phyloP scores from a whole-genome alignment of 2,113 vertebrate genomes.

The Cavia aperea region DNA sequence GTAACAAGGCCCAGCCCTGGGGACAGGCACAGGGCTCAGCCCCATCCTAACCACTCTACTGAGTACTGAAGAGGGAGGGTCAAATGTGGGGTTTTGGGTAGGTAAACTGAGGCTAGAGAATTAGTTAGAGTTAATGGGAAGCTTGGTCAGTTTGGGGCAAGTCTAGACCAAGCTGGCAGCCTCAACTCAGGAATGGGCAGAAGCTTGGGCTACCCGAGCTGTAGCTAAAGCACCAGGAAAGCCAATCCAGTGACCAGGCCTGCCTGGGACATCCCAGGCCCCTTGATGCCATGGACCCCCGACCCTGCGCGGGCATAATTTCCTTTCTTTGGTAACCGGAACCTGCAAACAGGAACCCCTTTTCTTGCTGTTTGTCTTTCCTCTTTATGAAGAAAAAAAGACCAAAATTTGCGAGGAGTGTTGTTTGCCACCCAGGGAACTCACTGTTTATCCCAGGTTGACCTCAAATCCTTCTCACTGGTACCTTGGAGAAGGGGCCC shows the following conservation, averaged over 20 bases:
- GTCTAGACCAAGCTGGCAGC: background rate
- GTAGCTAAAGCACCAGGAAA: background rate
- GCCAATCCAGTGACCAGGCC: accelerated
- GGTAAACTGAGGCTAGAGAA: background rate
- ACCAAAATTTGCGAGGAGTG: conserved; percentile 67
- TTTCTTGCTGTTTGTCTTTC: conserved; percentile 26
- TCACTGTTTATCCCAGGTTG: conserved; percentile 62
- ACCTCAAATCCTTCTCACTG: conserved; percentile 63
- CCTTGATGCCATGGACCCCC: background rate
- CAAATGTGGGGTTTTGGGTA: background rate
- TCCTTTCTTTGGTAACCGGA: background rate
- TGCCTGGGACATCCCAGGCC: background rate
- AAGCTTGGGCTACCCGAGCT: background rate
- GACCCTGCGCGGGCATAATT: no score
- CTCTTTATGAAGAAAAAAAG: conserved; percentile 62
- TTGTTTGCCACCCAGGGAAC: conserved; percentile 63
- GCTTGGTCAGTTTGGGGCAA: background rate
- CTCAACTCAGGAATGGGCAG: background rate
- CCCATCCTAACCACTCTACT: background rate
- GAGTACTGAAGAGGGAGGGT: background rate
- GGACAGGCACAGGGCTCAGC: background rate
- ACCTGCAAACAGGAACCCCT: conserved; percentile 56
- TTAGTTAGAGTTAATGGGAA: background rate
- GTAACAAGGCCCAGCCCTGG: background rate
- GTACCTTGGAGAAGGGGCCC: conserved; percentile 61